Evolutionary conservation across 2,797 vertebrate species (phyloP).

Genomic region (Erpetoichthys calabaricus): DNA sequence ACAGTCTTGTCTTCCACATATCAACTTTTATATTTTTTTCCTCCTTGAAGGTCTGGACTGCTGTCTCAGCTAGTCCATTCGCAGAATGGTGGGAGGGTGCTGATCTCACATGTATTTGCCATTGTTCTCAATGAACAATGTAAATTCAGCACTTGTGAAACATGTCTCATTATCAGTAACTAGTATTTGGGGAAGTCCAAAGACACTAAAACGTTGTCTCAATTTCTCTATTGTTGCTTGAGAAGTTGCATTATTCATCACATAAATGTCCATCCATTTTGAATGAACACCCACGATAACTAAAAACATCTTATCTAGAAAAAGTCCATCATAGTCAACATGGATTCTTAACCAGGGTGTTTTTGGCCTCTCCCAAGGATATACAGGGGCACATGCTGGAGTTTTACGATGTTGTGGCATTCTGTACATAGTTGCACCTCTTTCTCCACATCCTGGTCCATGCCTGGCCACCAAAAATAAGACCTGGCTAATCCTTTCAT

Average conservation of each 20-base stretch:
- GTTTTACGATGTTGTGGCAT: neutral
- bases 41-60: neutral
- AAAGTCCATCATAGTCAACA: neutral
- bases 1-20: neutral
- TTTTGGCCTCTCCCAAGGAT: neutral
- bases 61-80: neutral
- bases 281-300: neutral
- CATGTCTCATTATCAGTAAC: neutral
- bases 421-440: neutral
- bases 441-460: neutral
- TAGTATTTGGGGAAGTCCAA: neutral
- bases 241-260: neutral
- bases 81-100: neutral
- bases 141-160: neutral
- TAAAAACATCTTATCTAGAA: neutral
- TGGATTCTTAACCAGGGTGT: neutral
- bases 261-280: neutral
- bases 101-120: neutral
- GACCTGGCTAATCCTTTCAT: neutral
- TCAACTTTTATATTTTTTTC: neutral
- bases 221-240: neutral
- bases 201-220: neutral
- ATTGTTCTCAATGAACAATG: neutral
- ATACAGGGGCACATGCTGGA: neutral
- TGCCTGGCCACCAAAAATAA: neutral